Base-by-base conservation (phyloP, 2,888 invertebrate species). In the Hirtodrosophila histrioides region DNA sequence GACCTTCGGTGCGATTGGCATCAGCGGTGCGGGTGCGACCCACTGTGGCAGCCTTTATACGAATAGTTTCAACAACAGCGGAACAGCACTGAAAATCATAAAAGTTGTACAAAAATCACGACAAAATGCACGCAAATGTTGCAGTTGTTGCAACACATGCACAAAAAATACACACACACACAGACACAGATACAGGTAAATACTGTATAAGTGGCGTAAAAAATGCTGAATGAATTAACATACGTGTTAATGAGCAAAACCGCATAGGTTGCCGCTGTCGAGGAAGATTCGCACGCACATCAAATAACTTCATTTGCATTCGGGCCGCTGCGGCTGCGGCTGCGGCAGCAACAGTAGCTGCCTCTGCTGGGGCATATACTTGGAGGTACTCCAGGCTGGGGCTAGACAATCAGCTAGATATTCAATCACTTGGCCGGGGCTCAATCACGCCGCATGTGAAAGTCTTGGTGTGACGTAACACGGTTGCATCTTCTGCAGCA, bases 211-310 rank as follows among this genome's bases (percentile, higher is more conserved):
- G 69, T 67, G 51, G 9, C 49, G 70, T 72, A 46, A 76, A 68
- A 71, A 56, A 27, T 29, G 36, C 40, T 62, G 69, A 58, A 71
- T 82, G 82, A 82, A 82, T 82, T 85, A 73, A 58, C 65, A 74
- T 72, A 68, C 36, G 46, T 82, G 77, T 77, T 83, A 79, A 83
- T 82, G 70, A 79, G 72, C 64, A 71, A 78, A 75, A 40, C 55
- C 55, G 24, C 58, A 50, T 40, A 44, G 17, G 11, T 51, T 29
- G 23, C 41, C 62, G 29, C 8, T 17, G 39, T 23, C 31, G 46
- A 7, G 8, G 37, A 44, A 68, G 63, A 73, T 73, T 73, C 68
- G 61, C 73, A 73, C 73, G 54, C 56, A 57, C 69, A 64, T 68
- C 64, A 73, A 72, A 68, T 56, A 68, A 45, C 63, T 61, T 68